These are phyloP conservation scores for Narcine bancroftii DNA, from an alignment of 2,113 vertebrate genomes.

Conservation along the genomic window DNA sequence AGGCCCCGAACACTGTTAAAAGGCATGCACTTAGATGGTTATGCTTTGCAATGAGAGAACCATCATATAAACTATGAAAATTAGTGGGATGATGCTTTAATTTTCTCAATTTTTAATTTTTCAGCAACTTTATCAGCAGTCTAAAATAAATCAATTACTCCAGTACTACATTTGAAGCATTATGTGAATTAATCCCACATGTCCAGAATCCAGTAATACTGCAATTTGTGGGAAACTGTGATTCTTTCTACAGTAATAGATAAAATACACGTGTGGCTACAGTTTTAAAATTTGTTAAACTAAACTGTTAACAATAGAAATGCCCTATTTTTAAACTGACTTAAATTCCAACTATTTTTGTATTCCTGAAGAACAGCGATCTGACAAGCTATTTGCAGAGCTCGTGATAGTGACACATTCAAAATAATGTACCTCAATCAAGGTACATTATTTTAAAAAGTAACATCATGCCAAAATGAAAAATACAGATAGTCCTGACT, in stretches of 20 bases:
- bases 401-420: not conserved
- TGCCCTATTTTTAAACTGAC: not conserved
- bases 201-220: not conserved
- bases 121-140: not conserved
- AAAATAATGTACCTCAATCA: too few species aligned
- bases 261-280: not conserved
- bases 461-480: not conserved
- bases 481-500: too few species aligned
- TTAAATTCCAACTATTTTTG: not conserved
- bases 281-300: not conserved
- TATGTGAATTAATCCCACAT: not conserved
- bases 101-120: not conserved
- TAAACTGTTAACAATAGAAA: not conserved
- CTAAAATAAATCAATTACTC: not conserved
- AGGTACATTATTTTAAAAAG: not conserved
- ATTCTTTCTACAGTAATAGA: too few species aligned
- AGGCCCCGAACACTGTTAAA: not conserved
- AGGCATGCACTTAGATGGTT: not conserved
- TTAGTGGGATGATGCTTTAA: not conserved
- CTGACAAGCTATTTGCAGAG: not conserved
- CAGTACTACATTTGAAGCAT: not conserved
- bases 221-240: not conserved
- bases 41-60: not conserved
- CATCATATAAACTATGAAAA: not conserved
- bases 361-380: not conserved